Conservation (phyloP, 2,113 vertebrate species). For the Oryzias curvinotus region DNA sequence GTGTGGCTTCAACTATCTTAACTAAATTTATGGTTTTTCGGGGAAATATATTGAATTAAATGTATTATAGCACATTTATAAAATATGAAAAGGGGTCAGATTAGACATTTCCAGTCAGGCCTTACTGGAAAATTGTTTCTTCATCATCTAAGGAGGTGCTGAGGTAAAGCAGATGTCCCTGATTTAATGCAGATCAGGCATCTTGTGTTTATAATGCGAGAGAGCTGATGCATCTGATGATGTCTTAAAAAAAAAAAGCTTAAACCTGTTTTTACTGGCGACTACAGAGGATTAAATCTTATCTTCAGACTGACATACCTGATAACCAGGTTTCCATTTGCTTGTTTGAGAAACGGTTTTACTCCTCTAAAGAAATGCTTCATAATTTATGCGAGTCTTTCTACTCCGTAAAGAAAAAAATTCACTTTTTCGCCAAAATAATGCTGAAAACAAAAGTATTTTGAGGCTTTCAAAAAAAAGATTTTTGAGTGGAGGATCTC, state of each 20-base stretch:
- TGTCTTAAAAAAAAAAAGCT: background rate
- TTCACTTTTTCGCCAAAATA: too few species aligned
- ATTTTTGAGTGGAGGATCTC: too few species aligned
- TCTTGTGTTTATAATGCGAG: conserved; percentile 7
- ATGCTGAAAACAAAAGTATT: too few species aligned
- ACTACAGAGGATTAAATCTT: background rate
- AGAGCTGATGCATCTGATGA: background rate
- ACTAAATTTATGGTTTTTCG: too few species aligned
- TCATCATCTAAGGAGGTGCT: background rate
- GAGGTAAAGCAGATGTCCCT: background rate
- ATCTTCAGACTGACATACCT: background rate
- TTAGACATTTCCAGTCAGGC: too few species aligned
- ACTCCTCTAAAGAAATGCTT: background rate
- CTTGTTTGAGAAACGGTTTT: conserved; percentile 1
- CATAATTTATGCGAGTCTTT: background rate
- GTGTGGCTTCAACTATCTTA: conserved; percentile 63
- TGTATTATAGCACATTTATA: too few species aligned
- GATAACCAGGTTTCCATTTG: background rate
- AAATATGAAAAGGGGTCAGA: too few species aligned
- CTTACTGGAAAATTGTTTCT: background rate
- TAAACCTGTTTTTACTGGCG: conserved; percentile 2
- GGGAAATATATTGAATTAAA: too few species aligned
- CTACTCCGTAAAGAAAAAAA: background rate
- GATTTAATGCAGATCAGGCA: conserved; percentile 1
- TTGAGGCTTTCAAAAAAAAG: too few species aligned